Evolutionary conservation across 2,888 invertebrate genomes (phyloP).

Genomic region (Tachina fera): DNA sequence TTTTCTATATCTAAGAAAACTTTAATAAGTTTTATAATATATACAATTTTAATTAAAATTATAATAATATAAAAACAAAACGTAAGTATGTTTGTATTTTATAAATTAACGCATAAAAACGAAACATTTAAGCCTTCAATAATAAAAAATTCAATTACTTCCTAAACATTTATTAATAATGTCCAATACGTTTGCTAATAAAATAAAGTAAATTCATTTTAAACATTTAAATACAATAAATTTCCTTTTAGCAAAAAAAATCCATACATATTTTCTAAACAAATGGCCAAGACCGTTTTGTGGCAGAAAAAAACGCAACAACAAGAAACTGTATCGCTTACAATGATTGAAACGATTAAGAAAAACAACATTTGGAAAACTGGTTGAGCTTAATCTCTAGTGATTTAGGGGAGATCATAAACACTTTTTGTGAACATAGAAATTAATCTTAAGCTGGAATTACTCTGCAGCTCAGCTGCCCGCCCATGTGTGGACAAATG

Average conservation of each 20-base stretch:
- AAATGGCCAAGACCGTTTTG: slow-evolving; percentile 21
- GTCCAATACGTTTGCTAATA: slow-evolving; percentile 45
- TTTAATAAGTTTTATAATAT: slow-evolving; percentile 19
- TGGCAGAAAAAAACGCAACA: not conserved
- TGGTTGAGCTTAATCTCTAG: slow-evolving; percentile 59
- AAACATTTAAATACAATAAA: slow-evolving; percentile 50
- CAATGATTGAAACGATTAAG: slow-evolving; percentile 54
- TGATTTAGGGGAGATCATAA: slow-evolving; percentile 69
- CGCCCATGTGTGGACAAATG: slow-evolving; percentile 24
- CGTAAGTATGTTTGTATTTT: no score
- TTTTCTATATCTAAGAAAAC: slow-evolving; percentile 42
- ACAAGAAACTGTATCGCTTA: slow-evolving; percentile 14
- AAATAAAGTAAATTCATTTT: slow-evolving; percentile 47
- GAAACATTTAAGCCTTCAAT: slow-evolving; percentile 65
- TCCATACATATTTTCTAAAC: not conserved
- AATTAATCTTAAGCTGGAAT: slow-evolving; percentile 66
- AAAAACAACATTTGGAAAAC: slow-evolving; percentile 49
- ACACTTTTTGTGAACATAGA: slow-evolving; percentile 59
- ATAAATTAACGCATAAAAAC: slow-evolving; percentile 21
- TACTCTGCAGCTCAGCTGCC: not conserved
- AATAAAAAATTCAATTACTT: slow-evolving; percentile 68
- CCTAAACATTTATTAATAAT: slow-evolving; percentile 63
- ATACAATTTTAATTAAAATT: slow-evolving; percentile 57
- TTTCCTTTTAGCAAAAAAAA: slow-evolving; percentile 35
- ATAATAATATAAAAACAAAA: slow-evolving; percentile 33